Base-by-base conservation (phyloP, 2,888 invertebrate species). In the Pimpla rufipes region DNA sequence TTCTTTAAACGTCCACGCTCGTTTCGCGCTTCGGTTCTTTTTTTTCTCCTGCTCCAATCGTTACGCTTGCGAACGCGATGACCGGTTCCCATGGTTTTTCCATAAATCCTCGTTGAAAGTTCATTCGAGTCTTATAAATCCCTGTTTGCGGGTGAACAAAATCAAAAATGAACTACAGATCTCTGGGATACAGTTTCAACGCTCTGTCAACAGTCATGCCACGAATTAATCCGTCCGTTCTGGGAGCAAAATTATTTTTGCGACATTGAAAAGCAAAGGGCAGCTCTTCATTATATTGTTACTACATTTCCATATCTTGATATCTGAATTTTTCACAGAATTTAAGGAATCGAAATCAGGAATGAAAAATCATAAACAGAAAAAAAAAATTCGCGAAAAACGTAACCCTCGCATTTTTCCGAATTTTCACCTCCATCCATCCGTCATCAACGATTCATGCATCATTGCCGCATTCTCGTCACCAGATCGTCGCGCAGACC, bases 1-100 rank as follows among this genome's bases (percentile, higher is more conserved):
- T 92, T 91, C 92, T 92, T 91, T 90, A 90, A 92, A 91, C 91
- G 90, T 91, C 62, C 73, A 55, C 45, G 23, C 37, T 74, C 76
- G 90, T 89, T 87, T 50, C 70, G 50, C 47, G 50, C 57, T 59
- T 40, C 52, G 3, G 29, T 62, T 18, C 29, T 62, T 67, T 37
- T 68, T 68, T 55, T 29, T n/a, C n/a, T n/a, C 52, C 29, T 37
- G 23, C 50, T 47, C 18, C 81, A 52, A 81, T 74, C 42, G 62
- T 47, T 55, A 37, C 37, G 21, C 35, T 83, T 78, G 21, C 21
- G 40, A 67, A 68, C 10, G n/a, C 18, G 35, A n/a, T 57, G 29
- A 35, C 57, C 35, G 35, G 13, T 68, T 50, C 18, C 47, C 29
- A 50, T 29, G 23, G 16, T 50, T 16, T n/a, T 59, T 21, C 23